A percentile compares a stretch with the other conserved stretches of the same genome.
Evolutionary conservation across 2,797 vertebrate genomes (phyloP).

Genomic region (Schizopygopsis malacanthus): DNA sequence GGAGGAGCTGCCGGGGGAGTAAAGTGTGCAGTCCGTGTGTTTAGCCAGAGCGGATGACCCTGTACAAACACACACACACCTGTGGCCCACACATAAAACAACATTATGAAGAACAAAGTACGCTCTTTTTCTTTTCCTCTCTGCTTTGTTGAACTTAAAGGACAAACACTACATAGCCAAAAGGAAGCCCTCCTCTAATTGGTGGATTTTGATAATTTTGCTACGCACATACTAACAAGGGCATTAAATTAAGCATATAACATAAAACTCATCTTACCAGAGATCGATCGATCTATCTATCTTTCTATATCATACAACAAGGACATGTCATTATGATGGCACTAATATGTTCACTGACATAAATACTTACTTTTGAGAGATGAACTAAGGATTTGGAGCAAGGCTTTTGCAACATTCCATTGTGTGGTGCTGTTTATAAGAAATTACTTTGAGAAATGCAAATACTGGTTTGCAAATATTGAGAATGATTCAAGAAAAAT

Average conservation of each 20-base stretch:
- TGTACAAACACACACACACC: constrained; percentile 21
- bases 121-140: background rate
- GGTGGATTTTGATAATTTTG: background rate
- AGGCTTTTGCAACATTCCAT: no score
- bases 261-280: no score
- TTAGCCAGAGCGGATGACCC: constrained; percentile 24
- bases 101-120: constrained; percentile 5
- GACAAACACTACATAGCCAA: background rate
- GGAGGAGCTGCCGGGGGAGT: constrained; percentile 23
- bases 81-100: background rate
- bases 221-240: background rate
- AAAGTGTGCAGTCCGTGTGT: constrained; percentile 31
- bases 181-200: background rate
- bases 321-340: no score
- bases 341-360: no score
- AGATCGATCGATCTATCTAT: background rate
- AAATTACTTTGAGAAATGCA: no score
- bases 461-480: no score
- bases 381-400: no score
- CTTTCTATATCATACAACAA: background rate
- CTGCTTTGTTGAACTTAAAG: background rate
- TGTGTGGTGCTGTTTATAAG: no score
- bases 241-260: background rate
- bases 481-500: no score
- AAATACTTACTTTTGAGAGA: no score